Base-by-base conservation (phyloP, 2,797 vertebrate genomes). In the Hoplostethus atlanticus region DNA sequence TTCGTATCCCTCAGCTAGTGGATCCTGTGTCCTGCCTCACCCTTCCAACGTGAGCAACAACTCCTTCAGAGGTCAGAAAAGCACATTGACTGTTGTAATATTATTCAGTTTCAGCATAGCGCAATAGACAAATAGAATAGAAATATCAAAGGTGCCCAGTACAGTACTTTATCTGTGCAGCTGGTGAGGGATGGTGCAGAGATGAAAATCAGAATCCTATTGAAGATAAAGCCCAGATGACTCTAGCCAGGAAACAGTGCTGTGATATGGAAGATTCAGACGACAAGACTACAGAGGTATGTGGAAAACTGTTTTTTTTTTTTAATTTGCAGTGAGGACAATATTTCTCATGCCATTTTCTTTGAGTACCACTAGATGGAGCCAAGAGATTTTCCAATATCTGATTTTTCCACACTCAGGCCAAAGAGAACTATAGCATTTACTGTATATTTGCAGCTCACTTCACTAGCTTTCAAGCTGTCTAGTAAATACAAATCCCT, bases 211-310 rank as follows among this genome's bases (percentile, higher is more conserved):
- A 91, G 77, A 94, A 94, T 44, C 93, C 86, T 13, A 36, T 90
- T 55, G 94, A 94, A 0, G 94, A 94, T 17, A 81, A 88, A 25
- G 56, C 73, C 15, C 52, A 71, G 42, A 16, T 51, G 58, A 70
- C 16, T 13, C 90, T 92, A n/a, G 87, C 87, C 0, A 52, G 86
- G 53, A 89, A 91, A 10, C 95, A 93, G 60, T 79, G 88, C 30
- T 76, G 87, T 54, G 92, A 94, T 71, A 91, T 80, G 51, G 94
- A 94, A 0, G 91, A 87, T 54, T 92, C 93, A 62, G 87, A 88
- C 63, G 91, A 90, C 85, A 91, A 88, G 1, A 61, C 86, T 31
- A 86, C 92, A 28, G 94, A 96, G 75, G 97, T 97, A 80, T 15
- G 83, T 66, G 12, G 36, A 12, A 44, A 34, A 52, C 28, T n/a